Percentiles rank a stretch among this genome's conserved stretches.
Conservation (phyloP, 2,888 invertebrate genomes). For the Amphimallon solstitiale region DNA sequence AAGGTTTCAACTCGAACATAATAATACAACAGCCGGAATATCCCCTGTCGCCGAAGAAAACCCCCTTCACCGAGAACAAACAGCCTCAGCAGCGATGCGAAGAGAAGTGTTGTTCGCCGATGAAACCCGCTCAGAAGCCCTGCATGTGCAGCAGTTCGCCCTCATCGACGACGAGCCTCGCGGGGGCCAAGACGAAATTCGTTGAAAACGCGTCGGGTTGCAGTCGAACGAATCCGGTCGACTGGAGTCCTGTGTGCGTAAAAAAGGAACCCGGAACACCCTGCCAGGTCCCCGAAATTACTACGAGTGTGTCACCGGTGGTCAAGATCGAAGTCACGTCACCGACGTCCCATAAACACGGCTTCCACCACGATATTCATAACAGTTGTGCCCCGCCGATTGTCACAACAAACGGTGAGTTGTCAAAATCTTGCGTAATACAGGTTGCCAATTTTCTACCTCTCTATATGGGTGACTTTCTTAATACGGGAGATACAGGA, state of each 20-base stretch:
- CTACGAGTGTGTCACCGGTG: slow-evolving; percentile 67
- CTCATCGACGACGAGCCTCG: slow-evolving; percentile 44
- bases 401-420: slow-evolving; percentile 53
- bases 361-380: slow-evolving; percentile 40
- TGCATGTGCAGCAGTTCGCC: slow-evolving; percentile 52
- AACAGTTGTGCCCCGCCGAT: slow-evolving; percentile 52
- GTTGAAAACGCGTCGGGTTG: slow-evolving; percentile 64
- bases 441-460: too few species aligned
- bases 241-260: slow-evolving; percentile 70
- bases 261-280: slow-evolving; percentile 73
- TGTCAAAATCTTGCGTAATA: too few species aligned
- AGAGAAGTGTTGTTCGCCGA: slow-evolving; percentile 56
- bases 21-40: slow-evolving; percentile 62
- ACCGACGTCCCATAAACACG: slow-evolving; percentile 69
- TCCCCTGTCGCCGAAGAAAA: slow-evolving; percentile 55
- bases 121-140: slow-evolving; percentile 52
- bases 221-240: slow-evolving; percentile 76
- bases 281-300: slow-evolving; percentile 71
- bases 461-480: too few species aligned
- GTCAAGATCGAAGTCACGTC: slow-evolving; percentile 75
- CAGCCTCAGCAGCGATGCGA: slow-evolving; percentile 53
- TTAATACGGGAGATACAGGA: too few species aligned
- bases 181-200: slow-evolving; percentile 50
- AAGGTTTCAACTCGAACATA: slow-evolving; percentile 63
- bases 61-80: slow-evolving; percentile 45